These are phyloP conservation scores for Bruchidius siliquastri DNA, from an alignment of 2,888 invertebrate species.

Conservation along the genomic window DNA sequence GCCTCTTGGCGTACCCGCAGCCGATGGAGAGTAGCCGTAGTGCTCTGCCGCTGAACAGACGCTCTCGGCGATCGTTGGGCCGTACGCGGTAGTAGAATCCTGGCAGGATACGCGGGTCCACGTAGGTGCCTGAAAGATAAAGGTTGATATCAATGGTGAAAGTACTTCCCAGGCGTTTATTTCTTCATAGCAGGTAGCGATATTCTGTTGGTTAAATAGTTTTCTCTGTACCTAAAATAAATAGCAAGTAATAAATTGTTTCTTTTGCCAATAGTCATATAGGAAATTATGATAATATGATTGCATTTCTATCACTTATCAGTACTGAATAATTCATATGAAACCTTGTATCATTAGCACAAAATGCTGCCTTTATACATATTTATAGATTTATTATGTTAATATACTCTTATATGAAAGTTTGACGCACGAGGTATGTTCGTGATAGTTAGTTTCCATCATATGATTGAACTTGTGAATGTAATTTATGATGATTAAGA, in stretches of 20 bases:
- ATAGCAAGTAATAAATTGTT: too few species aligned
- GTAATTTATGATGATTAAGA: neutral
- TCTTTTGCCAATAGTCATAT: too few species aligned
- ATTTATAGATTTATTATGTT: neutral
- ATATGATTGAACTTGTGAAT: neutral
- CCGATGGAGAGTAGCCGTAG: constrained; percentile 62
- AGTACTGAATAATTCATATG: too few species aligned
- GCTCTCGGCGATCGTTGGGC: constrained; percentile 59
- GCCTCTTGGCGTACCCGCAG: constrained; percentile 71
- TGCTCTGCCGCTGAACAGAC: constrained; percentile 62
- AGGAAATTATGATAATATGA: too few species aligned
- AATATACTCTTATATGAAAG: neutral
- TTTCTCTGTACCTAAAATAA: too few species aligned
- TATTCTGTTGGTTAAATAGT: too few species aligned
- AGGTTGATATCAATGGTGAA: too few species aligned
- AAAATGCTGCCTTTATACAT: too few species aligned
- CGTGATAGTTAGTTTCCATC: neutral
- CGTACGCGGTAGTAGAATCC: constrained; percentile 71
- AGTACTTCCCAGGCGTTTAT: too few species aligned
- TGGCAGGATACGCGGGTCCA: constrained; percentile 66
- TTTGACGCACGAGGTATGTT: neutral
- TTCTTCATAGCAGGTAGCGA: too few species aligned
- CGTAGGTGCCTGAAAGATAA: constrained; percentile 54
- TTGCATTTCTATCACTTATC: too few species aligned
- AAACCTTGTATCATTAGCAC: too few species aligned